A percentile compares a stretch with the other conserved stretches of the same genome.
These are phyloP conservation scores for Benthosema pterotum DNA, from an alignment of 2,797 vertebrate species.

Conservation along the genomic window DNA sequence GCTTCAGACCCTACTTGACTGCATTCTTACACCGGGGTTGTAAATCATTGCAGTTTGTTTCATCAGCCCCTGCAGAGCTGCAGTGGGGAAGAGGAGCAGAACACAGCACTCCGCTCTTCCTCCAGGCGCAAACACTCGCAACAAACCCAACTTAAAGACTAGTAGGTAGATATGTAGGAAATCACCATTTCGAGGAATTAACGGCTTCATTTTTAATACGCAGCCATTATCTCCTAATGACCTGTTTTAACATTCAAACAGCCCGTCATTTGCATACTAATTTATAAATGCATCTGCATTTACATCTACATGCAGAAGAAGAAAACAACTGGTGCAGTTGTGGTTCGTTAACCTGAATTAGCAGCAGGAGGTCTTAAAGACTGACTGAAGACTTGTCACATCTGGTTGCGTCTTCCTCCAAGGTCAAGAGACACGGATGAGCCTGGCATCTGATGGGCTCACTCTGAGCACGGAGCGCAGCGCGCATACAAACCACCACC, in stretches of 20 bases:
- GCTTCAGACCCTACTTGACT: constrained; percentile 61
- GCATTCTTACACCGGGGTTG: constrained; percentile 69
- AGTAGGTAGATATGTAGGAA: constrained; percentile 63
- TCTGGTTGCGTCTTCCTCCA: constrained; percentile 40
- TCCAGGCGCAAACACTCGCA: constrained; percentile 76
- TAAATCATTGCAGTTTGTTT: constrained; percentile 74
- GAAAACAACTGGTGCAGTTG: not conserved
- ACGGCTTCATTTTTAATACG: constrained; percentile 54
- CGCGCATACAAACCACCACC: constrained; percentile 50
- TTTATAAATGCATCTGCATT: constrained; percentile 39
- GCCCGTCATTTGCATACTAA: constrained; percentile 59
- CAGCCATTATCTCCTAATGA: constrained; percentile 73
- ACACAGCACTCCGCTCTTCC: constrained; percentile 66
- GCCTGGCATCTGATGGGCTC: constrained; percentile 54
- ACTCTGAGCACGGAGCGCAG: constrained; percentile 41
- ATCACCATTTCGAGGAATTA: constrained; percentile 75
- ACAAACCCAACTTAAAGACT: constrained; percentile 66
- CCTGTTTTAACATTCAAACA: constrained; percentile 74
- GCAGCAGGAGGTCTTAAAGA: constrained; percentile 10
- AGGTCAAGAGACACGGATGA: constrained; percentile 66
- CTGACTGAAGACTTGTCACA: constrained; percentile 34
- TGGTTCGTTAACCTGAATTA: constrained; percentile 36
- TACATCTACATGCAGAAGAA: no score
- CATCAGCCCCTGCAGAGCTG: constrained; percentile 77
- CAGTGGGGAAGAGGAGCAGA: constrained; percentile 72